Conservation (phyloP, 2,888 invertebrate genomes). For the Ectemnius continuus region DNA sequence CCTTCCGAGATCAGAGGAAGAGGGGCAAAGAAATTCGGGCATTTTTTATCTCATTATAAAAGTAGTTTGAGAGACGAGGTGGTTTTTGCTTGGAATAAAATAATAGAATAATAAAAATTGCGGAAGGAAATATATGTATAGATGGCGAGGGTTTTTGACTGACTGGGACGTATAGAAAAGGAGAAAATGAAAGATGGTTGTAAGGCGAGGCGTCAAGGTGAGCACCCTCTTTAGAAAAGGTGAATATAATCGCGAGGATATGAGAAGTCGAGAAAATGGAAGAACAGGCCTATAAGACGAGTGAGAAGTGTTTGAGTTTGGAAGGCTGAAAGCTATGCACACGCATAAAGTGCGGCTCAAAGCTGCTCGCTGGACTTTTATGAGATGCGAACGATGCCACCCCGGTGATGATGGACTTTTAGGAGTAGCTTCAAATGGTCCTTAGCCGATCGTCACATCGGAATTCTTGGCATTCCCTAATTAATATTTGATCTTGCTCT, state of each 20-base stretch:
- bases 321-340: slow-evolving; percentile 6
- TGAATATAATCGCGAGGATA: slow-evolving; percentile 4
- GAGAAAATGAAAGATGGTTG: background rate
- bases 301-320: background rate
- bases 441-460: no score
- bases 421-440: no score
- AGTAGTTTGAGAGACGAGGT: no score
- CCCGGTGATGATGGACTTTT: no score
- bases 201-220: background rate
- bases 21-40: no score
- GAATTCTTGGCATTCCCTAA: no score
- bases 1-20: no score
- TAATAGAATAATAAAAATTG: no score
- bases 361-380: background rate
- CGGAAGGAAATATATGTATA: background rate
- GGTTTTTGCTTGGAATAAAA: no score
- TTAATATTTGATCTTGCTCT: no score
- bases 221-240: background rate
- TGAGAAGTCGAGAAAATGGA: background rate
- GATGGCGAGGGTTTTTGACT: background rate
- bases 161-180: background rate
- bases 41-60: no score
- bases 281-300: background rate
- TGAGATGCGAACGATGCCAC: background rate
- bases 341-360: background rate